Percentiles rank a stretch among this genome's conserved stretches.
These are phyloP conservation scores for Neoitamus cyanurus DNA, from an alignment of 2,888 invertebrate genomes.

Conservation along the genomic window DNA sequence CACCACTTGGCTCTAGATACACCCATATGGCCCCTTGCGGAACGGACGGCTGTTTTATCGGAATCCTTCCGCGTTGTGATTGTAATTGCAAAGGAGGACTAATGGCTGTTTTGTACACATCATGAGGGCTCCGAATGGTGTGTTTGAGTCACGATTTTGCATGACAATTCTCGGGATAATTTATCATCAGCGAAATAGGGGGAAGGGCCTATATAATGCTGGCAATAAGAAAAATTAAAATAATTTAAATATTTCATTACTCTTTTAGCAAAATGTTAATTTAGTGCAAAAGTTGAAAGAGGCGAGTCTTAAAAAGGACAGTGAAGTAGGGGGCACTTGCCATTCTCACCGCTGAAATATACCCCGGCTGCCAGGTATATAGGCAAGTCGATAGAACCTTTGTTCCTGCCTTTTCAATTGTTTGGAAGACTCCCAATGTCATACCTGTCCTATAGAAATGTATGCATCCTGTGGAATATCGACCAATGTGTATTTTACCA, in stretches of 20 bases:
- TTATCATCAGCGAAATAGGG: background rate
- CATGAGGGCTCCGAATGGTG: background rate
- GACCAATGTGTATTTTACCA: too few species aligned
- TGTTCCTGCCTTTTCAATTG: too few species aligned
- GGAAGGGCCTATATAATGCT: background rate
- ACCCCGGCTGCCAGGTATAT: too few species aligned
- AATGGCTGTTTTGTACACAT: constrained; percentile 41
- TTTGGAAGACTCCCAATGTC: too few species aligned
- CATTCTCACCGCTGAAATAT: too few species aligned
- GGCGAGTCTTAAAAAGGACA: too few species aligned
- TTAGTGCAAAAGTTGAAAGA: too few species aligned
- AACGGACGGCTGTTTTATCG: background rate
- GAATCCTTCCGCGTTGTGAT: constrained; percentile 5
- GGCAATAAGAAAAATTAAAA: background rate
- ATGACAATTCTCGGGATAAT: constrained; percentile 14
- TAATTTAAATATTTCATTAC: background rate
- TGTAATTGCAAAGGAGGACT: constrained; percentile 43
- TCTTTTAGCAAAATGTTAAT: background rate
- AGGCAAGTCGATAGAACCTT: too few species aligned
- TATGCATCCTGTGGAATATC: too few species aligned
- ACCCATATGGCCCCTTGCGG: constrained; percentile 31
- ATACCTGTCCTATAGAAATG: too few species aligned
- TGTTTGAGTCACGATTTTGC: constrained; percentile 13
- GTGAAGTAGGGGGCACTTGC: too few species aligned
- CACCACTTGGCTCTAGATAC: constrained; percentile 26